Percentiles rank a stretch among this genome's conserved stretches.
These are phyloP conservation scores for Sebastes iracundus DNA, from an alignment of 2,797 vertebrate species.

Conservation along the genomic window DNA sequence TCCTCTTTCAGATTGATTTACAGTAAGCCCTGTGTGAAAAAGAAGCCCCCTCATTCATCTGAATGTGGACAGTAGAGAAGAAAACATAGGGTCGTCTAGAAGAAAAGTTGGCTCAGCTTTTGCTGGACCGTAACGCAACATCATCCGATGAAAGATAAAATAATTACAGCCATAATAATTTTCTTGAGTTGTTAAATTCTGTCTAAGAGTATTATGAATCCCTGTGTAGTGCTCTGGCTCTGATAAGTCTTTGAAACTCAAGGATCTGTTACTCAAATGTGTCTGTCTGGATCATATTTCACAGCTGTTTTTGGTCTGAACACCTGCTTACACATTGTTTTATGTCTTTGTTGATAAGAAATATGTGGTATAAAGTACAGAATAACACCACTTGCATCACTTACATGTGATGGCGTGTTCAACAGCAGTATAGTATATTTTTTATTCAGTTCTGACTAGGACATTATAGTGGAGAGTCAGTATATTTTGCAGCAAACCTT, in stretches of 20 bases:
- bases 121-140: background rate
- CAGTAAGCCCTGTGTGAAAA: background rate
- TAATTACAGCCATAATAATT: background rate
- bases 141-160: background rate
- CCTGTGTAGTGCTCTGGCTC: background rate
- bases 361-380: background rate
- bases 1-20: background rate
- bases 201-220: background rate
- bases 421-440: background rate
- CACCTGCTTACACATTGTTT: background rate
- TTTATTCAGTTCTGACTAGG: background rate
- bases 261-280: background rate
- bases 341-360: background rate
- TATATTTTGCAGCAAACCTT: constrained; percentile 7
- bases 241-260: background rate
- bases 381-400: background rate
- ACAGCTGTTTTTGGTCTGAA: background rate
- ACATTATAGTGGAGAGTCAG: background rate
- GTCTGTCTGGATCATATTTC: background rate
- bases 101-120: background rate
- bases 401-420: background rate
- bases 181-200: background rate
- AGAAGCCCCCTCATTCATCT: background rate
- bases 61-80: background rate
- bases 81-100: background rate